These are phyloP conservation scores for Drosophila nebulosa DNA, from an alignment of 1,140 invertebrate genomes.

Conservation along the genomic window DNA sequence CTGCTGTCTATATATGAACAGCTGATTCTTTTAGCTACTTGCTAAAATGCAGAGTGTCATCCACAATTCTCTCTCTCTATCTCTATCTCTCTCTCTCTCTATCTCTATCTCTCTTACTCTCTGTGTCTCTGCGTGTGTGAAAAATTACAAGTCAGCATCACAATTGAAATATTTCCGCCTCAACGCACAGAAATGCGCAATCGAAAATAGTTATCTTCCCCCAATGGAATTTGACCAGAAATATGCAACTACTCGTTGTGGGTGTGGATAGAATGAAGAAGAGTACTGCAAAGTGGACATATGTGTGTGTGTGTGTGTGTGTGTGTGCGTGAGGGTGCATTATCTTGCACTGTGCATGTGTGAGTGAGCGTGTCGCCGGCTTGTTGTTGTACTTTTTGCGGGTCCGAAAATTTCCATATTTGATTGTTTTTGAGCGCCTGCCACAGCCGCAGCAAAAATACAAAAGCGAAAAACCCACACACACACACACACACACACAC, in stretches of 20 bases:
- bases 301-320: conserved; percentile 23
- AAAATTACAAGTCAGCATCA: conserved; percentile 78
- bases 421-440: conserved; percentile 69
- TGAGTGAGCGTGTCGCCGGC: background rate
- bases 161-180: conserved; percentile 79
- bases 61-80: background rate
- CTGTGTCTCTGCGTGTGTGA: conserved; percentile 52
- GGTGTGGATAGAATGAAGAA: background rate
- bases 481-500: background rate
- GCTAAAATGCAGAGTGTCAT: background rate
- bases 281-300: background rate
- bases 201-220: conserved; percentile 76
- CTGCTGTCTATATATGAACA: conserved; percentile 1
- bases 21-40: background rate
- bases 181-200: conserved; percentile 76
- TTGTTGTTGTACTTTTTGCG: conserved; percentile 14
- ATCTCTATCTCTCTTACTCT: background rate
- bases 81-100: background rate
- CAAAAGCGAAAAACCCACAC: conserved; percentile 5
- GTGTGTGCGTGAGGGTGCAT: conserved; percentile 32
- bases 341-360: background rate
- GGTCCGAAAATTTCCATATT: conserved; percentile 67
- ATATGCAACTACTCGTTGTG: conserved; percentile 27
- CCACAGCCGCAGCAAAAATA: conserved; percentile 26
- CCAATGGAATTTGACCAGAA: conserved; percentile 62